Evolutionary conservation across 2,113 vertebrate genomes (phyloP), one percentile per base, ranked within the genome.

Genomic region (Vanacampus margaritifer): DNA sequence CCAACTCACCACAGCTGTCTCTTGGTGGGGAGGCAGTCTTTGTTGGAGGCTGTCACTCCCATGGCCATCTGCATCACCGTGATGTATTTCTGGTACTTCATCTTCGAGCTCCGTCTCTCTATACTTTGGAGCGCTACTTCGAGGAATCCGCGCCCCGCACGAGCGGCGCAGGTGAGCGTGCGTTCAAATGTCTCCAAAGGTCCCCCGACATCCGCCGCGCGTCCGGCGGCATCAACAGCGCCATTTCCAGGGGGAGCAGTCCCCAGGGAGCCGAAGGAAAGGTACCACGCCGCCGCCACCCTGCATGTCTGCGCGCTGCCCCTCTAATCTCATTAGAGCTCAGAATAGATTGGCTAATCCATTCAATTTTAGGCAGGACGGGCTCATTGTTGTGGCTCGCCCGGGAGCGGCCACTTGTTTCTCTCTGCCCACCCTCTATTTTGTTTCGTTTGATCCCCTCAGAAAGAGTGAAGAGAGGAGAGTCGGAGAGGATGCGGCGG

Each of bases 51-150:
- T 87, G 95, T 98, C 92, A 98, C 95, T 91, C 95, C 96, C 91
- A 98, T 94, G 86, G 96, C 95, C 95, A 98, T 97, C 94, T 98
- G 95, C 94, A 98, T 94, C 88, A 98, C 95, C 83, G 95, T 98
- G 90, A 98, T 96, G 84, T 98, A 98, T 90, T 98, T 98, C 94
- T 98, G 95, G 87, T 98, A 98, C 93, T 95, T 98, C 96, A 98
- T 98, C 73, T 71, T 89, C 61, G 43, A 43, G 35, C 51, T 66
- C 79, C 90, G 89, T 64, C 57, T 68, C 51, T 48, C 64, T 59
- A n/a, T n/a, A 84, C 91, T 88, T 67, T 58, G 21, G 69, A 43
- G 69, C 69, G 64, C 76, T 82, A 79, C 87, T 89, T 85, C 79
- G 73, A 76, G 80, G 78, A 81, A 81, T 84, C 84, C 81, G 91